A percentile compares a stretch with the other conserved stretches of the same genome.
phyloP scores from a whole-genome alignment of 2,888 invertebrate species.

The Agriopis marginaria region DNA sequence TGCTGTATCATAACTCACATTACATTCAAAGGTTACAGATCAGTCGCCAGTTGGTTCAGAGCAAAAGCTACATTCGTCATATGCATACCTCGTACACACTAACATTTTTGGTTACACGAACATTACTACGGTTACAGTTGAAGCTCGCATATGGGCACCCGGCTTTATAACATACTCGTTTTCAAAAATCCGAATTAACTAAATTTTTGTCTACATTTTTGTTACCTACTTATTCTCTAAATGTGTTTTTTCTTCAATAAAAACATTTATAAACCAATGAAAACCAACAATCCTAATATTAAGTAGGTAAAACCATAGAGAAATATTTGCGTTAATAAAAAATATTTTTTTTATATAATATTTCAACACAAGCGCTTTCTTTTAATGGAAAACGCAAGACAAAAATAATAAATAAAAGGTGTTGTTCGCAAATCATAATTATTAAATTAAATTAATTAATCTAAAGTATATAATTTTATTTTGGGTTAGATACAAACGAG shows the following conservation, averaged over 20 bases:
- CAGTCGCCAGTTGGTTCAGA: too few relatives aligned
- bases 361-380: conserved; percentile 9
- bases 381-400: background rate
- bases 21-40: too few relatives aligned
- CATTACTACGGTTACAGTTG: background rate
- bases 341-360: too few relatives aligned
- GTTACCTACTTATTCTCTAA: background rate
- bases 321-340: too few relatives aligned
- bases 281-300: conserved; percentile 19
- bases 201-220: background rate
- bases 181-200: background rate
- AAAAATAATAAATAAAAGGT: background rate
- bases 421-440: conserved; percentile 10
- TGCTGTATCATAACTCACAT: background rate
- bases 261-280: conserved; percentile 1
- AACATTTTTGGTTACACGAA: background rate
- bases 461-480: background rate
- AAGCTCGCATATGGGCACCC: background rate
- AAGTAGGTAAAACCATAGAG: too few relatives aligned
- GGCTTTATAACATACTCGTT: background rate
- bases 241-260: background rate
- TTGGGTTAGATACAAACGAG: conserved; percentile 21
- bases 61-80: background rate
- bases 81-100: background rate
- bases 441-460: conserved; percentile 9